Conservation (phyloP, 2,888 invertebrate species). For the Cephus spinipes region DNA sequence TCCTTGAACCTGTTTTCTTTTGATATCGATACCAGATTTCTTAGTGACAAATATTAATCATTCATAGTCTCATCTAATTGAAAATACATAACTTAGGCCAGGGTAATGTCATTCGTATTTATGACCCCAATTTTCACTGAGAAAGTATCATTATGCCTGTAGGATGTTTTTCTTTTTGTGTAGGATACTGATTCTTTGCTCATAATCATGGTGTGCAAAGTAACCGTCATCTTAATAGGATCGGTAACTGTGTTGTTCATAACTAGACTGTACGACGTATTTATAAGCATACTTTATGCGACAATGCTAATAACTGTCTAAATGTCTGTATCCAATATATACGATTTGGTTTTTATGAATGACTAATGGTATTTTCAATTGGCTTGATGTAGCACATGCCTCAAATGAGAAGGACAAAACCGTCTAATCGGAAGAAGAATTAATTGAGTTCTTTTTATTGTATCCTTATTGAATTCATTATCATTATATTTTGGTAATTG, state of each 20-base stretch:
- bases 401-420: not conserved
- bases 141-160: not conserved
- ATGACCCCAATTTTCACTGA: not conserved
- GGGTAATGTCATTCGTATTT: not conserved
- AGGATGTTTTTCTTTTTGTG: not conserved
- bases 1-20: not conserved
- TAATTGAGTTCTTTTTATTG: not conserved
- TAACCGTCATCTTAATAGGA: not conserved
- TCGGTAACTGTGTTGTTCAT: not conserved
- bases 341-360: not conserved
- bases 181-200: too few species aligned
- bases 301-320: too few species aligned
- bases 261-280: not conserved
- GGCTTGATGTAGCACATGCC: too few species aligned
- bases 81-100: not conserved
- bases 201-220: not conserved
- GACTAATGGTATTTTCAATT: not conserved
- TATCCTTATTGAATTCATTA: not conserved
- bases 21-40: not conserved
- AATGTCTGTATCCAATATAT: too few species aligned
- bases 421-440: not conserved
- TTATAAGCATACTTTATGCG: too few species aligned
- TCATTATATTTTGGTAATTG: too few species aligned
- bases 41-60: not conserved
- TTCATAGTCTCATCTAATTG: not conserved